These are phyloP conservation scores for Gerris lacustris DNA, from an alignment of 2,888 invertebrate genomes.

Conservation along the genomic window DNA sequence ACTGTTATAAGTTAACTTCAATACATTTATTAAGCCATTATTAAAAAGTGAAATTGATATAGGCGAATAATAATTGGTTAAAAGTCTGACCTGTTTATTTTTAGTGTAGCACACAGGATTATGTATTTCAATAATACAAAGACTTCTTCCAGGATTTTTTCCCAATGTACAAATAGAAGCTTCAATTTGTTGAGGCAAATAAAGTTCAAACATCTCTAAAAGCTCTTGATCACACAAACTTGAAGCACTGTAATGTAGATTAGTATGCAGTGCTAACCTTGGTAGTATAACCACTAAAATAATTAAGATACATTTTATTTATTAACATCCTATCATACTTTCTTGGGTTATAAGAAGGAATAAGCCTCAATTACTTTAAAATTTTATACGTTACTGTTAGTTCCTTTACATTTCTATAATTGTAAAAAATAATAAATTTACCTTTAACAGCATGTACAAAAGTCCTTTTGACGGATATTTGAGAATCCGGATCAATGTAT, in stretches of 20 bases:
- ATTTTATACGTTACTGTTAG: too few relatives aligned
- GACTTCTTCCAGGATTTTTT: background rate
- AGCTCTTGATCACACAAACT: constrained; percentile 20
- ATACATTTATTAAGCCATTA: too few relatives aligned
- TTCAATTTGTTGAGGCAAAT: constrained; percentile 23
- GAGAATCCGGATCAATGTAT: constrained; percentile 23
- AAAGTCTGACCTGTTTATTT: constrained; percentile 11
- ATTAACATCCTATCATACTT: background rate
- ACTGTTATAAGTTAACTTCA: too few relatives aligned
- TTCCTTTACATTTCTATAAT: background rate
- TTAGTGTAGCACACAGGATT: constrained; percentile 21
- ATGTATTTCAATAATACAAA: constrained; percentile 21
- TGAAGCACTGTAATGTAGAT: constrained; percentile 18
- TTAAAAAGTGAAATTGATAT: too few relatives aligned
- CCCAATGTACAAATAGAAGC: constrained; percentile 13
- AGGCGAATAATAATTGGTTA: too few relatives aligned
- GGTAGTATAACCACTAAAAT: constrained; percentile 22
- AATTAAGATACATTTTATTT: background rate
- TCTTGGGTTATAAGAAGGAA: background rate
- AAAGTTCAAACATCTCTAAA: constrained; percentile 23
- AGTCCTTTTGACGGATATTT: constrained; percentile 9
- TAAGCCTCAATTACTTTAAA: background rate
- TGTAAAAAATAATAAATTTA: constrained; percentile 5
- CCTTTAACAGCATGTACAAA: constrained; percentile 22
- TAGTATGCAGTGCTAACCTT: constrained; percentile 15